phyloP scores from a whole-genome alignment of 2,888 invertebrate species.

The Macaria notata region DNA sequence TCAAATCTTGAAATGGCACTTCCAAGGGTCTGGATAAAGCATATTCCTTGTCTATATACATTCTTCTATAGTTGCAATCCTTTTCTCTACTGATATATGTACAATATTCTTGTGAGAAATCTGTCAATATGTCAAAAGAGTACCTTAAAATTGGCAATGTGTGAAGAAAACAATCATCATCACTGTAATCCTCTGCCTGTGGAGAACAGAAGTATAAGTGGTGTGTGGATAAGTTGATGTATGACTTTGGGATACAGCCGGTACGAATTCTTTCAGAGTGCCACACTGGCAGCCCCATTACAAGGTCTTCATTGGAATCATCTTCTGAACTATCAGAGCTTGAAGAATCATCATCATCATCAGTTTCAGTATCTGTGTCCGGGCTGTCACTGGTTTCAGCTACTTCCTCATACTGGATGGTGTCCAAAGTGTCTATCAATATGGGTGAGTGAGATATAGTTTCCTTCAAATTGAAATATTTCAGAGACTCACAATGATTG shows the following conservation, averaged over 20 bases:
- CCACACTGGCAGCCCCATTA: constrained; percentile 81
- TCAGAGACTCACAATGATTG: constrained; percentile 80
- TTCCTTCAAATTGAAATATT: constrained; percentile 74
- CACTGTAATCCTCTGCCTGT: constrained; percentile 87
- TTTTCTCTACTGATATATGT: constrained; percentile 65
- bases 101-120: constrained; percentile 59
- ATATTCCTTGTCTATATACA: constrained; percentile 50
- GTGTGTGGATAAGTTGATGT: constrained; percentile 86
- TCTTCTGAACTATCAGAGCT: constrained; percentile 37
- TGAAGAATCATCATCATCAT: constrained; percentile 39
- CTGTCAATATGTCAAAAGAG: constrained; percentile 77
- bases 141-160: constrained; percentile 84
- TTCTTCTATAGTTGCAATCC: constrained; percentile 52
- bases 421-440: constrained; percentile 14
- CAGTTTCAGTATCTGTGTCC: constrained; percentile 34
- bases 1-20: constrained; percentile 48
- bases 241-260: constrained; percentile 84
- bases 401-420: constrained; percentile 14
- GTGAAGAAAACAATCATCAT: constrained; percentile 82
- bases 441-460: constrained; percentile 17
- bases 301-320: constrained; percentile 33
- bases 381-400: constrained; percentile 28
- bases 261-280: constrained; percentile 83
- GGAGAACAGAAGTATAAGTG: constrained; percentile 85
- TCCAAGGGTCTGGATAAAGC: constrained; percentile 48